Evolutionary conservation across 2,797 vertebrate species (phyloP), one percentile per base, ranked within the genome.

Genomic region (Rhincodon typus): DNA sequence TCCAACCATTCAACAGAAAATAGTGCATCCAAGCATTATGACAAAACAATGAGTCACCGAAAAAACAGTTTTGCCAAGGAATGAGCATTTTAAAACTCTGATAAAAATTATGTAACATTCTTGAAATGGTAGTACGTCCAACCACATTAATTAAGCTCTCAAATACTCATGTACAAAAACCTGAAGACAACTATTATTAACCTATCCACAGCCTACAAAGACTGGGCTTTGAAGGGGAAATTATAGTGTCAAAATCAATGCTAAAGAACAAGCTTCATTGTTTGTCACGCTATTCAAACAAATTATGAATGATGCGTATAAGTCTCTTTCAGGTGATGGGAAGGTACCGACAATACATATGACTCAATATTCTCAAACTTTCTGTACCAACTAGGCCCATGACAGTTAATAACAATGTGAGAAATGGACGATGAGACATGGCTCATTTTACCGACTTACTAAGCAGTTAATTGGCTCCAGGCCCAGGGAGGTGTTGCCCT

Each of bases 101-200:
- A 67, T 93, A 69, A 42, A 93, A 93, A 93, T 38, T n/a, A n/a
- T 21, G 38, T 25, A 38, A 13, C 62, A 25, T 69, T 69, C 21
- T 8, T 93, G 62, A 93, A 93, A 66, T 69, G 90, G 38, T 66
- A 67, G 62, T 23, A n/a, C 23, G n/a, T 67, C 66, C n/a, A 93
- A 69, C 62, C 62, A 93, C 34, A 23, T n/a, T 67, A 67, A 67
- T 93, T 93, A 38, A 62, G 57, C 62, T 19, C 88, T 67, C 88
- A 91, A 91, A 91, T 91, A 93, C 13, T 67, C 62, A 93, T 12
- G 62, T 25, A 13, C 62, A 42, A 93, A 23, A 91, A 69, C 17
- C n/a, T 23, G 23, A 67, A 69, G 66, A 69, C 62, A 93, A 69
- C 90, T 12, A 21, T 93, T 93, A 93, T 93, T 93, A 93, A 93